phyloP scores from a whole-genome alignment of 2,797 vertebrate species.

The Chrysocyon brachyurus region DNA sequence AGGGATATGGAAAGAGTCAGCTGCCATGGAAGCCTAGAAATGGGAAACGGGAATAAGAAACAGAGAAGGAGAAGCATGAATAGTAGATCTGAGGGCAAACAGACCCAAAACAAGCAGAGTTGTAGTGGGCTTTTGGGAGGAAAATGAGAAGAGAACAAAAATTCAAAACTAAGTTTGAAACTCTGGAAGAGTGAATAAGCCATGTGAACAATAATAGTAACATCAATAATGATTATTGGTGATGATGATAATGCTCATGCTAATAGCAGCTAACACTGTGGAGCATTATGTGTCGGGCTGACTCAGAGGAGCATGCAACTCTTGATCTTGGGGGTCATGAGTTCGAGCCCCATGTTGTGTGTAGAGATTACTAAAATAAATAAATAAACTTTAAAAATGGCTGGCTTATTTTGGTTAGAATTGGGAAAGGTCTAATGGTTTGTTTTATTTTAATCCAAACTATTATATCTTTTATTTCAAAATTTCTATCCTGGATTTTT shows the following conservation, averaged over 20 bases:
- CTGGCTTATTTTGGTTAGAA: not conserved
- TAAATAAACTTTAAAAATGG: not conserved
- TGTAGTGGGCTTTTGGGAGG: not conserved
- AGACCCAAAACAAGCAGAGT: not conserved
- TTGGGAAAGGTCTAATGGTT: not conserved
- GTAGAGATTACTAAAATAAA: not conserved
- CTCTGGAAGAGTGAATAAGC: not conserved
- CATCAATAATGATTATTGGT: not conserved
- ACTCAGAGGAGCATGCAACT: not conserved
- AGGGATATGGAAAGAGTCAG: not conserved
- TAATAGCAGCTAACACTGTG: not conserved
- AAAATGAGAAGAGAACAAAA: conserved; percentile 2
- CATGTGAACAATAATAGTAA: not conserved
- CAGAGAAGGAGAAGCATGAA: not conserved
- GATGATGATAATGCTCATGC: not conserved
- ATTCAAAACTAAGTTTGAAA: not conserved
- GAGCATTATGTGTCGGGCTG: not conserved
- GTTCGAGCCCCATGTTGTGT: not conserved
- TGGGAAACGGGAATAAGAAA: not conserved
- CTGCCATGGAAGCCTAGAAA: not conserved
- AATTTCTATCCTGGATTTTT: conserved; percentile 4
- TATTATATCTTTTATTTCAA: not conserved
- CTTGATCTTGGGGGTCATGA: not conserved
- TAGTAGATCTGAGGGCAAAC: not conserved
- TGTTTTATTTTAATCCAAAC: conserved; percentile 12